Base-by-base conservation (phyloP, 2,113 vertebrate genomes). In the Labrus mixtus region DNA sequence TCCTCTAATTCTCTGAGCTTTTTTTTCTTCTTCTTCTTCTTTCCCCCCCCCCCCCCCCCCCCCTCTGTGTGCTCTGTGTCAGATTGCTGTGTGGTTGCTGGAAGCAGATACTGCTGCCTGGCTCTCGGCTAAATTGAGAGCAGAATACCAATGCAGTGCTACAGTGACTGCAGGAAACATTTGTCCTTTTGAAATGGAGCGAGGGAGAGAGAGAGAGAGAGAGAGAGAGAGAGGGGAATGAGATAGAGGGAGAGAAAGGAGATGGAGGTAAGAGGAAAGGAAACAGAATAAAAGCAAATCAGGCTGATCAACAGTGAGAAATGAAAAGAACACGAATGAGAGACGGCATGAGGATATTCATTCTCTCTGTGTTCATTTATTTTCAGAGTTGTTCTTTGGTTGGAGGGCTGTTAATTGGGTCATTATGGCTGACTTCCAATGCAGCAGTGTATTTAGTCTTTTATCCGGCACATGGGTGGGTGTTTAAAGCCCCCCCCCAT, bases 101-200 rank as follows among this genome's bases (percentile, higher is more conserved):
- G 83, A 78, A 87, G 81, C 74, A 86, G 87, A 88, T 75, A 86
- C 79, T 22, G 66, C 81, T 36, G 79, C 78, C 68, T 66, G 80
- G 73, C 89, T 92, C 62, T 84, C 41, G 86, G 89, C 90, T 87
- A 88, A 87, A 87, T 77, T 86, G 77, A 88, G 82, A 91, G 82
- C 82, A 81, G 92, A 91, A 94, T 92, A 91, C 88, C 88, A 92
- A 91, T 93, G 87, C 33, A 39, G 76, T 36, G 73, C 84, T 79
- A 84, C 79, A 80, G 76, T 91, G 89, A 89, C 90, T 90, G 90
- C 81, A 78, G 90, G 92, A 93, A 89, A 79, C 84, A 67, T 87
- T 91, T 92, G 92, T 93, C 89, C 91, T 93, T 93, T 93, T 85
- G 68, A 91, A 89, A 91, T 68, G 73, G 46, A 83, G 69, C 55